Conservation (phyloP, 2,888 invertebrate species). For the Entomobrya proxima region DNA sequence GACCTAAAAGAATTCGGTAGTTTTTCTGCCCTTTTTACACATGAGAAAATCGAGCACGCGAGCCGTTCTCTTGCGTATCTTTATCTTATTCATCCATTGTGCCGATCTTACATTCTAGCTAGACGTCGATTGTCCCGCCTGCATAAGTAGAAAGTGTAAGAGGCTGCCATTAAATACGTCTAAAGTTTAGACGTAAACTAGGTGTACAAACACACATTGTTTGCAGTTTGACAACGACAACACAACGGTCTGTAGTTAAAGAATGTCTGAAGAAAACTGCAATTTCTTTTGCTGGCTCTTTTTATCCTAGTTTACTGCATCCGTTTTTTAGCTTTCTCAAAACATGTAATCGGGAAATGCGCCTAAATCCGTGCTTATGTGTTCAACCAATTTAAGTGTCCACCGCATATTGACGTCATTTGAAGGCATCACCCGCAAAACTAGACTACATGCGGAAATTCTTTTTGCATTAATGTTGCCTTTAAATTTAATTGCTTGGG, state of each 20-base stretch:
- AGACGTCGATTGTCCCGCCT: background rate
- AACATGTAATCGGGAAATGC: too few relatives aligned
- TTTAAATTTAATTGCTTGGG: too few relatives aligned
- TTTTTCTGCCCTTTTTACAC: constrained; percentile 8
- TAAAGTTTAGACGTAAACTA: background rate
- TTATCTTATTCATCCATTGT: background rate
- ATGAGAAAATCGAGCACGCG: background rate
- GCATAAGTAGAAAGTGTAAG: background rate
- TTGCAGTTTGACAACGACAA: background rate
- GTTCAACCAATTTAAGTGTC: too few relatives aligned
- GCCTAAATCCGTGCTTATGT: too few relatives aligned
- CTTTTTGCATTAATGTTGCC: too few relatives aligned
- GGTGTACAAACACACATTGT: background rate
- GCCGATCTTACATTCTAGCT: background rate
- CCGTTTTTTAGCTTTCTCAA: too few relatives aligned
- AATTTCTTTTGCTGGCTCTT: background rate
- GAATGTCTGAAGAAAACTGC: background rate
- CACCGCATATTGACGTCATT: too few relatives aligned
- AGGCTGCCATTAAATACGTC: background rate
- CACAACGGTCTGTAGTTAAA: background rate
- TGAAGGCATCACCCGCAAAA: too few relatives aligned
- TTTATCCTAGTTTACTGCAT: background rate
- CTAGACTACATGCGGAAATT: too few relatives aligned
- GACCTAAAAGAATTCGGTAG: background rate
- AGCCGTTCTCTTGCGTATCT: background rate